Evolutionary conservation across 2,888 invertebrate genomes (phyloP).

Genomic region (Ditula angustiorana): DNA sequence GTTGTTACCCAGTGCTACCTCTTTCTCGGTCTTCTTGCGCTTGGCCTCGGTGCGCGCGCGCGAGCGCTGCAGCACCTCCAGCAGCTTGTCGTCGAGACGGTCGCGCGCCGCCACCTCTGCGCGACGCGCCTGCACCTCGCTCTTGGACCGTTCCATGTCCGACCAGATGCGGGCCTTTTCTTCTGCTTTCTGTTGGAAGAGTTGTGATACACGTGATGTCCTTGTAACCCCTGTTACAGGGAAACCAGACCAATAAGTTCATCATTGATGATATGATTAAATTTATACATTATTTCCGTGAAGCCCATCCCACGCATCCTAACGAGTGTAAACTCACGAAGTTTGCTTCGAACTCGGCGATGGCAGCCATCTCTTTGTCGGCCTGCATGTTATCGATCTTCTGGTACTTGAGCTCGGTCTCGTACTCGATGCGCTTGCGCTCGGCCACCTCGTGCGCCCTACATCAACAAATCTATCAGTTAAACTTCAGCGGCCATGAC

Average conservation of each 20-base stretch:
- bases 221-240: too few relatives aligned
- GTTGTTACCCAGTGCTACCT: too few relatives aligned
- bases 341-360: conserved; percentile 69
- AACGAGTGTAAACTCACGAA: too few relatives aligned
- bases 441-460: conserved; percentile 71
- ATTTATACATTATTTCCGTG: too few relatives aligned
- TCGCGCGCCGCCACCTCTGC: conserved; percentile 58
- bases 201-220: too few relatives aligned
- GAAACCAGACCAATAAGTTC: too few relatives aligned
- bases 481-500: too few relatives aligned
- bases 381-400: conserved; percentile 69
- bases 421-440: conserved; percentile 65
- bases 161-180: conserved; percentile 66
- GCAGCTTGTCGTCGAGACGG: conserved; percentile 65
- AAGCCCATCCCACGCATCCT: too few relatives aligned
- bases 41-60: conserved; percentile 53
- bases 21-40: conserved; percentile 62
- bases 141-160: conserved; percentile 61
- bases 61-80: conserved; percentile 60
- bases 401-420: conserved; percentile 67
- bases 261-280: too few relatives aligned
- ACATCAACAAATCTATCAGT: conserved; percentile 8
- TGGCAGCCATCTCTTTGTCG: conserved; percentile 62
- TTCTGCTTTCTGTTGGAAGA: conserved; percentile 61
- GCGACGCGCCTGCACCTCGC: conserved; percentile 52